Evolutionary conservation across 92 coral and sea anemone species (phyloP), one percentile per base, ranked within the genome.

Genomic region (Parazoanthus darwini): DNA sequence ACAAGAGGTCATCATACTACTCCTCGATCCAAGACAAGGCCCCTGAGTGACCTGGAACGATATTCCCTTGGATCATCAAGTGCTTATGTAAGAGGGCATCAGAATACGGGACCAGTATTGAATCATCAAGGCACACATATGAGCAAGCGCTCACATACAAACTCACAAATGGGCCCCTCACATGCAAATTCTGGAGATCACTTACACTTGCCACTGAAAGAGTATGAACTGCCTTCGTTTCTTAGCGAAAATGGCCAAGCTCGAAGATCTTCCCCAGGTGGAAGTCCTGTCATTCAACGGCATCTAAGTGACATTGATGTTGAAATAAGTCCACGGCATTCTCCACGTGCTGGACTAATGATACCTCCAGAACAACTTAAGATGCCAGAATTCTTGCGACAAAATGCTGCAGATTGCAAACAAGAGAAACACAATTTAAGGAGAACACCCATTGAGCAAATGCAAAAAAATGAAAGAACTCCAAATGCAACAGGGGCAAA

Each of bases 181-280:
- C 77, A 82, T 3, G 14, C n/a, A 25, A 26, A 44, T 8, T 25
- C 78, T 25, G 63, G 77, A 29, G 87, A 68, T 84, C 79, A 36
- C 56, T 36, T 86, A 15, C 93, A 91, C 82, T 88, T 91, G 74
- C 93, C 98, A 13, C 50, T 90, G 48, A 94, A 92, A 51, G 98
- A 93, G 77, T 93, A 90, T 73, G 98, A 95, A 33, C 82, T 95
- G 35, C 98, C 98, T 42, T 94, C 85, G 39, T 95, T 95, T 88
- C 83, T 95, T 73, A 92, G 91, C 79, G 91, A 89, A 78, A 89
- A 88, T 13, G 95, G 91, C 63, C 86, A 70, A 72, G 92, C 77
- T 33, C 84, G 51, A 63, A 87, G 43, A 44, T 82, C 78, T 35
- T 89, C 81, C 33, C 90, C 71, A 10, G 51, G 90, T 33, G 42